A percentile compares a stretch with the other conserved stretches of the same genome.
phyloP scores from a whole-genome alignment of 1,140 invertebrate species.

The Geopemphigus sp. region DNA sequence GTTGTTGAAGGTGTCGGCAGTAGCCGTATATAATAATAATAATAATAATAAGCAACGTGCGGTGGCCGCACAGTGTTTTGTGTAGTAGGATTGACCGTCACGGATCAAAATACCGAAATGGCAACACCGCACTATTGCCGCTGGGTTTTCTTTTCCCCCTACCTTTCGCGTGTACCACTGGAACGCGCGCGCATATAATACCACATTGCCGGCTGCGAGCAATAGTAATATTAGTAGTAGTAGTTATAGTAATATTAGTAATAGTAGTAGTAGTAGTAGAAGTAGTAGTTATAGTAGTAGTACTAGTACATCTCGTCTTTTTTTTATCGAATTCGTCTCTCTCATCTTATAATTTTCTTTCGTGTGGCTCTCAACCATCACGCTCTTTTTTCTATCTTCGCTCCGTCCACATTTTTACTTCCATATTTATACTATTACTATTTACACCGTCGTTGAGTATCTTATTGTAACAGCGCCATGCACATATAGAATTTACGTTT shows the following conservation, averaged over 20 bases:
- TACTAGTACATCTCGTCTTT: conserved; percentile 17
- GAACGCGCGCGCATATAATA: conserved; percentile 22
- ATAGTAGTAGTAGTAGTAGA: too few species aligned
- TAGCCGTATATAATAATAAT: conserved; percentile 25
- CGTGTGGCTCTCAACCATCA: background rate
- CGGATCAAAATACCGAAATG: conserved; percentile 44
- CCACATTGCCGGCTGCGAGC: background rate
- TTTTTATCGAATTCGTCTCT: background rate
- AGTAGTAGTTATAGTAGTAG: too few species aligned
- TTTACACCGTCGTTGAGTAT: background rate
- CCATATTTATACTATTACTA: background rate
- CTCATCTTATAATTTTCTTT: background rate
- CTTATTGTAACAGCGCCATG: background rate
- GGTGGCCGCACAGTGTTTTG: background rate
- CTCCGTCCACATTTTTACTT: background rate
- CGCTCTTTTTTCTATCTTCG: background rate
- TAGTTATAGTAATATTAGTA: too few species aligned
- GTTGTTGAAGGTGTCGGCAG: conserved; percentile 42
- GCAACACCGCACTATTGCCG: conserved; percentile 41
- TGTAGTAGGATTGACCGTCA: conserved; percentile 43
- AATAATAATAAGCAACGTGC: background rate
- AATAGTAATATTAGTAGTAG: conserved; percentile 7
- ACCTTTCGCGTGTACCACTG: conserved; percentile 40
- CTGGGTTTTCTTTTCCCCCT: conserved; percentile 44
- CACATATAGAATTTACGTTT: too few species aligned